phyloP scores from a whole-genome alignment of 2,797 vertebrate species.

The Phoxinus dragarum region DNA sequence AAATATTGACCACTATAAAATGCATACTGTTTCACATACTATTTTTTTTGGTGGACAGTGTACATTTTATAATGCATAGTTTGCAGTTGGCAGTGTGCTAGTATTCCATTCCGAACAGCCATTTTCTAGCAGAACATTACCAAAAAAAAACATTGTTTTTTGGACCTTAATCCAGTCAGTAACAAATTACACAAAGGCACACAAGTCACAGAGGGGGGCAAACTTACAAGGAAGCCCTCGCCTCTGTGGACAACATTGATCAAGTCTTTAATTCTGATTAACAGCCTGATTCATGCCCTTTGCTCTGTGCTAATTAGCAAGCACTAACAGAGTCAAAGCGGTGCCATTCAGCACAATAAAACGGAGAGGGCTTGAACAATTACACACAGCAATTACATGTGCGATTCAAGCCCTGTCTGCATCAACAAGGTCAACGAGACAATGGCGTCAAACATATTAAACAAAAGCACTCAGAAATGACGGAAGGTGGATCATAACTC shows the following conservation, averaged over 20 bases:
- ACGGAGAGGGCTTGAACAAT: slow-evolving; percentile 51
- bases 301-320: slow-evolving; percentile 60
- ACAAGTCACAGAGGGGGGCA: slow-evolving; percentile 14
- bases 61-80: neutral
- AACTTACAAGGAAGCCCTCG: slow-evolving; percentile 35
- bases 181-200: neutral
- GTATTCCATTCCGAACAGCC: neutral
- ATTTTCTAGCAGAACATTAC: slow-evolving; percentile 20
- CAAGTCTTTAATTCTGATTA: slow-evolving; percentile 64
- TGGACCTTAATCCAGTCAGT: slow-evolving; percentile 4
- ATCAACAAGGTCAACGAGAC: slow-evolving; percentile 49
- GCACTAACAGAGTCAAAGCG: slow-evolving; percentile 52
- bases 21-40: neutral
- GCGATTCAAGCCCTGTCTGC: slow-evolving; percentile 40
- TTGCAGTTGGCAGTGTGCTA: neutral
- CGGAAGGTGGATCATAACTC: slow-evolving; percentile 28
- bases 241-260: slow-evolving; percentile 55
- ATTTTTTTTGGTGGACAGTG: neutral
- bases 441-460: slow-evolving; percentile 39
- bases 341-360: slow-evolving; percentile 56
- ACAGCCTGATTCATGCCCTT: slow-evolving; percentile 57
- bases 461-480: slow-evolving; percentile 30
- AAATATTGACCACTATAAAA: neutral
- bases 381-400: slow-evolving; percentile 60
- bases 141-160: slow-evolving; percentile 4